Conservation (phyloP, 2,113 vertebrate species). For the Cinclus cinclus region DNA sequence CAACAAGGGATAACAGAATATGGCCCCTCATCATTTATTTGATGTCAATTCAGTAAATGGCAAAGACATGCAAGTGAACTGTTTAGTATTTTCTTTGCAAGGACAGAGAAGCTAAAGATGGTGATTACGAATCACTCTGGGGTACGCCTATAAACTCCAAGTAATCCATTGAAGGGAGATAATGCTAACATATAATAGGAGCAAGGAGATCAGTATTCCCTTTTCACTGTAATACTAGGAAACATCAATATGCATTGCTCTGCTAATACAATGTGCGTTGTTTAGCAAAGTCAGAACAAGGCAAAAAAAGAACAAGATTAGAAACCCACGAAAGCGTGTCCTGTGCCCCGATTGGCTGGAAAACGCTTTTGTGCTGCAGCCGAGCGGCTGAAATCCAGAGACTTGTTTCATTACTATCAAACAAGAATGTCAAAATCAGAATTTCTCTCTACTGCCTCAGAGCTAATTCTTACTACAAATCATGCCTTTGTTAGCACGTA, state of each 20-base stretch:
- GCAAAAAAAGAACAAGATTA: conserved; percentile 45
- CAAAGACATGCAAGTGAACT: neutral
- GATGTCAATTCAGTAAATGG: neutral
- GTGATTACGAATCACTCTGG: conserved; percentile 40
- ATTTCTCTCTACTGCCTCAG: neutral
- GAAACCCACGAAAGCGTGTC: conserved; percentile 38
- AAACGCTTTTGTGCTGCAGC: conserved; percentile 1
- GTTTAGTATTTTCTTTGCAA: conserved; percentile 4
- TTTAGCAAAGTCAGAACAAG: conserved; percentile 55
- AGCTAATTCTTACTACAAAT: neutral
- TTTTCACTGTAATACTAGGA: conserved; percentile 30
- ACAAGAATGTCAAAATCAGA: neutral
- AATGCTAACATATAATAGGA: conserved; percentile 25
- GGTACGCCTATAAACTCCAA: conserved; percentile 7
- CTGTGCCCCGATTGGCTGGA: neutral
- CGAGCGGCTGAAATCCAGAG: neutral
- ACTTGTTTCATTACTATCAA: neutral
- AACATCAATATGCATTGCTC: conserved; percentile 47
- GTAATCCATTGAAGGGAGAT: conserved; percentile 46
- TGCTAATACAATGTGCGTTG: conserved; percentile 19
- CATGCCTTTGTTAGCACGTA: neutral
- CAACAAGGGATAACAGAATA: neutral
- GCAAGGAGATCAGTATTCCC: conserved; percentile 26
- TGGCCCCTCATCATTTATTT: neutral
- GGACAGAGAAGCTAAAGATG: conserved; percentile 18